Evolutionary conservation across 2,797 vertebrate genomes (phyloP), one percentile per base, ranked within the genome.

Genomic region (Aldrovandia affinis): DNA sequence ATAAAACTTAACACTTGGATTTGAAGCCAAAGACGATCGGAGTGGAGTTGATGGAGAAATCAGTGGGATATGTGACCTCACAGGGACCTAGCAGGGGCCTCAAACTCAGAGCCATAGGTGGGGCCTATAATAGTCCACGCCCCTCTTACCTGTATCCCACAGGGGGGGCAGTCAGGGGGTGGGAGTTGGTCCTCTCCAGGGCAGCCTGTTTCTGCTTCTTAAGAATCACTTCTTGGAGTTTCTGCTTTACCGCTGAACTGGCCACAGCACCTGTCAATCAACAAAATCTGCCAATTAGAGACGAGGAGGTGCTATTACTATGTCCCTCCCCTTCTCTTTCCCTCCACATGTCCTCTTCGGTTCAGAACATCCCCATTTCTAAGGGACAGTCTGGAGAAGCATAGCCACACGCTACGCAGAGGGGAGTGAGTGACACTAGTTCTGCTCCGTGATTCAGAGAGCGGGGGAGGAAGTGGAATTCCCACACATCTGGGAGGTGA

Each of bases 161-260:
- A 50, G 95, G 88, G 0, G 96, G 59, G 20, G 87, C 88, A 61
- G 87, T 96, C 86, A 96, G 87, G 4, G 95, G 94, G 90, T 93
- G 96, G 33, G 93, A 89, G 88, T 88, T 95, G 18, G 94, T 97
- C 87, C 96, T 96, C 89, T 98, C 97, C 84, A 98, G 92, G 7
- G 97, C 97, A 0, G 97, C 96, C 91, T 98, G 97, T 85, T 95
- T 95, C 68, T 97, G 97, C 86, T 99, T 99, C 90, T 98, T 99
- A 83, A 97, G 95, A 87, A 99, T 98, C 88, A 99, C 97, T 89
- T 98, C 97, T 0, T 97, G 96, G 85, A 99, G 92, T 87, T 98
- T 99, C 93, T 98, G 97, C 90, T 98, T 99, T 65, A 99, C 98
- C 84, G 95, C 94, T 0, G 96, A 96, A 93, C 98, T 99, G 87